phyloP scores from a whole-genome alignment of 2,888 invertebrate species.

The Synanthedon andrenaeformis region DNA sequence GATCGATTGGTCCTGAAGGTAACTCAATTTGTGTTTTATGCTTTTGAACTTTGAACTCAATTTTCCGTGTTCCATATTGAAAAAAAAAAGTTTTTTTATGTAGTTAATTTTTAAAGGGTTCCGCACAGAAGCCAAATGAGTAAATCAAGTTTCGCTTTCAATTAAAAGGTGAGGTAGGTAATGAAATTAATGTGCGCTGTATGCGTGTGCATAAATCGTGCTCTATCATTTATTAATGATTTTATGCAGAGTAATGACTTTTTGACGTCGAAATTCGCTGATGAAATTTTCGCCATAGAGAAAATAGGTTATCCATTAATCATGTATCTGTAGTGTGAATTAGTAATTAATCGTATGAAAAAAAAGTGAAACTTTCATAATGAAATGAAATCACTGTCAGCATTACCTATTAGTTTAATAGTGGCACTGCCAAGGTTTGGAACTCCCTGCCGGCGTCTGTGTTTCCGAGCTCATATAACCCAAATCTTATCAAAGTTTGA shows the following conservation, averaged over 20 bases:
- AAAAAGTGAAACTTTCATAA: too few relatives aligned
- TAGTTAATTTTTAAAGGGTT: constrained; percentile 20
- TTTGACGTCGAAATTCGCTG: neutral
- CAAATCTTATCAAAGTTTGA: too few relatives aligned
- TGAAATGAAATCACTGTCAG: too few relatives aligned
- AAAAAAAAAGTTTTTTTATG: constrained; percentile 8
- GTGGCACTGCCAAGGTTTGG: too few relatives aligned
- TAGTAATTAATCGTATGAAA: too few relatives aligned
- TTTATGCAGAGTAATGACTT: neutral
- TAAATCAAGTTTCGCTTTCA: constrained; percentile 17
- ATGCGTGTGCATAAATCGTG: neutral
- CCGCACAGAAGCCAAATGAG: constrained; percentile 18
- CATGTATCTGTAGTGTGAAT: too few relatives aligned
- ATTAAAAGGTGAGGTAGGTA: constrained; percentile 14
- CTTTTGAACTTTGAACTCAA: neutral
- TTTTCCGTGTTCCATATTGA: neutral
- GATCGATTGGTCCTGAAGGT: constrained; percentile 47
- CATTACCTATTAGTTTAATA: too few relatives aligned
- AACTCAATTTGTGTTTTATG: neutral
- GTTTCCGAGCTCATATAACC: too few relatives aligned
- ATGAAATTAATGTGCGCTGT: neutral
- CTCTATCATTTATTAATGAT: neutral
- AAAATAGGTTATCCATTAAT: constrained; percentile 1
- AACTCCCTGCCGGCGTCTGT: too few relatives aligned
- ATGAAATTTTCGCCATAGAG: constrained; percentile 3